Evolutionary conservation across 2,888 invertebrate genomes (phyloP).

Genomic region (Cyaniris semiargus): DNA sequence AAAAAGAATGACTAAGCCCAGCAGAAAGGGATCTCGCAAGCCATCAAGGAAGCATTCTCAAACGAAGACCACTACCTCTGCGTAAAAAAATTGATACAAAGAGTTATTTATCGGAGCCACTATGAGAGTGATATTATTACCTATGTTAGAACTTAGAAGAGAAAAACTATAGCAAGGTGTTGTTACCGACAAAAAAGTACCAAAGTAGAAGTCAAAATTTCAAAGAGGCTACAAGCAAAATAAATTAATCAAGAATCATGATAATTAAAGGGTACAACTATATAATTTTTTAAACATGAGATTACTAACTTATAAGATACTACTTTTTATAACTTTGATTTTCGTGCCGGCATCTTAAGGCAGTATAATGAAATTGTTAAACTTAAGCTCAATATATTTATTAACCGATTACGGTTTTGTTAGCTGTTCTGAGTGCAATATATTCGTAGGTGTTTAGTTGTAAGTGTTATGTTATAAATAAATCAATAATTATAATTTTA

Average conservation of each 20-base stretch:
- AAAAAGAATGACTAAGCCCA: slow-evolving; percentile 64
- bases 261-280: neutral
- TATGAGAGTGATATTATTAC: neutral
- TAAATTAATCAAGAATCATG: neutral
- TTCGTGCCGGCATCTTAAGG: too few species aligned
- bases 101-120: neutral
- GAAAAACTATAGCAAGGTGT: too few species aligned
- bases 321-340: neutral
- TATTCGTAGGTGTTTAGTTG: slow-evolving; percentile 12
- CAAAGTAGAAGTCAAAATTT: neutral
- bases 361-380: neutral
- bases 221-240: neutral
- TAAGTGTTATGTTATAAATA: slow-evolving; percentile 26
- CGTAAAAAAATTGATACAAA: neutral
- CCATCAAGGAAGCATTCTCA: slow-evolving; percentile 8
- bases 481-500: neutral
- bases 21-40: slow-evolving; percentile 46
- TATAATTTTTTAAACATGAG: neutral
- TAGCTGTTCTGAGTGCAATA: slow-evolving; percentile 28
- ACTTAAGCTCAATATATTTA: slow-evolving; percentile 9
- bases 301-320: too few species aligned
- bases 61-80: neutral
- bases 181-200: too few species aligned
- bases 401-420: neutral
- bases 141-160: too few species aligned